Percentiles rank a stretch among this genome's conserved stretches.
Conservation (phyloP, 2,797 vertebrate species). For the Xenentodon cancila region DNA sequence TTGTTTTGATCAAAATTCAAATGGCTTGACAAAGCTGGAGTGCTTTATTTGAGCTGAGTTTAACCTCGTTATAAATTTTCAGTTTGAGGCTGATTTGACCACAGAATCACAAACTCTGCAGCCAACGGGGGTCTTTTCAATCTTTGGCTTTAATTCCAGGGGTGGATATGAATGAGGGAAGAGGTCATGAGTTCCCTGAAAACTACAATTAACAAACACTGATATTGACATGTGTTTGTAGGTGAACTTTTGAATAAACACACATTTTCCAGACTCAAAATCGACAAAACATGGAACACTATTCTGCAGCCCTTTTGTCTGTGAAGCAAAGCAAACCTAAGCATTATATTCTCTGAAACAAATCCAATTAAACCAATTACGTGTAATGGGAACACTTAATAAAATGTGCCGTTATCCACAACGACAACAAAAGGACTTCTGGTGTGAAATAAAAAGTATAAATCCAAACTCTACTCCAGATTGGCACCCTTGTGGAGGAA, state of each 20-base stretch:
- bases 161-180: conserved; percentile 41
- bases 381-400: too few species aligned
- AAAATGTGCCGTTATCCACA: too few species aligned
- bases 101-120: conserved; percentile 58
- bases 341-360: too few species aligned
- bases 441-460: too few species aligned
- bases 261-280: conserved; percentile 20
- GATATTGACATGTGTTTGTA: conserved; percentile 10
- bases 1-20: conserved; percentile 46
- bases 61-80: conserved; percentile 74
- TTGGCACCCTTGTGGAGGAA: too few species aligned
- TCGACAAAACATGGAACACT: too few species aligned
- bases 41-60: conserved; percentile 46
- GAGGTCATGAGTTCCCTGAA: conserved; percentile 44
- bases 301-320: too few species aligned
- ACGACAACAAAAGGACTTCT: too few species aligned
- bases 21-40: conserved; percentile 37
- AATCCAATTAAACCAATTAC: too few species aligned
- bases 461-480: too few species aligned
- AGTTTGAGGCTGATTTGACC: conserved; percentile 68
- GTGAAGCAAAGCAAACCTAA: too few species aligned
- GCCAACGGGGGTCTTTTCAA: conserved; percentile 61
- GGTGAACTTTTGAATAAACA: conserved; percentile 30
- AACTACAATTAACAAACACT: conserved; percentile 16
- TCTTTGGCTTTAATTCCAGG: conserved; percentile 67